Conservation (phyloP, 2,113 vertebrate species). For the Apus apus region DNA sequence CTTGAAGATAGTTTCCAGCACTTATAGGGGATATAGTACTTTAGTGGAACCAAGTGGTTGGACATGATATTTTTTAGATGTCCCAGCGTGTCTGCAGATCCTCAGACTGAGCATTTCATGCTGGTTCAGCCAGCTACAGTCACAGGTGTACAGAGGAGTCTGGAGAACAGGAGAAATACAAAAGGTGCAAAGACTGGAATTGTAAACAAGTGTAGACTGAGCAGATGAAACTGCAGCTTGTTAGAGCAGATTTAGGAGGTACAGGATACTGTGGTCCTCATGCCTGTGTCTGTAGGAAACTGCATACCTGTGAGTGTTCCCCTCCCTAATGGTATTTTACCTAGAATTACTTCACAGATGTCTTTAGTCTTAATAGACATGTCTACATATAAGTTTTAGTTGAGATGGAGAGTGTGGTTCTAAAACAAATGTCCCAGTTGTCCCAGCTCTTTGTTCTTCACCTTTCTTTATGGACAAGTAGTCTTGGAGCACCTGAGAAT, state of each 20-base stretch:
- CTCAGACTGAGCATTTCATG: not conserved
- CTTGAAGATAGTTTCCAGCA: not conserved
- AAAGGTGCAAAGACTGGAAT: not conserved
- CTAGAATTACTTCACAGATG: not conserved
- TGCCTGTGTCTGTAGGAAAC: not conserved
- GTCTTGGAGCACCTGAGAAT: not conserved
- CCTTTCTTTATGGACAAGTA: not conserved
- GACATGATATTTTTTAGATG: not conserved
- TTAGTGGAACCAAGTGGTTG: not conserved
- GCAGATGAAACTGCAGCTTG: not conserved
- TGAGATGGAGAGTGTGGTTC: not conserved
- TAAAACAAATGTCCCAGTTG: not conserved
- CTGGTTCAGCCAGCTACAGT: not conserved
- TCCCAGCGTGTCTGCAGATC: not conserved
- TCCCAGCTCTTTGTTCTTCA: not conserved
- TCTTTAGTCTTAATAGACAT: not conserved
- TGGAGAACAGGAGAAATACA: not conserved
- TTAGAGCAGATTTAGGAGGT: not conserved
- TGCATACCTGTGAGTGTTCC: rapidly evolving
- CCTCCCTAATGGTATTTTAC: not conserved
- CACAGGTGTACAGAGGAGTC: not conserved
- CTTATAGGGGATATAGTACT: not conserved
- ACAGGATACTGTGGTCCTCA: not conserved
- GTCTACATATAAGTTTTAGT: not conserved
- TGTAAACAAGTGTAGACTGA: not conserved